Percentiles rank a stretch among this genome's conserved stretches.
These are phyloP conservation scores for Halichoeres trimaculatus DNA, from an alignment of 2,113 vertebrate species.

Conservation along the genomic window DNA sequence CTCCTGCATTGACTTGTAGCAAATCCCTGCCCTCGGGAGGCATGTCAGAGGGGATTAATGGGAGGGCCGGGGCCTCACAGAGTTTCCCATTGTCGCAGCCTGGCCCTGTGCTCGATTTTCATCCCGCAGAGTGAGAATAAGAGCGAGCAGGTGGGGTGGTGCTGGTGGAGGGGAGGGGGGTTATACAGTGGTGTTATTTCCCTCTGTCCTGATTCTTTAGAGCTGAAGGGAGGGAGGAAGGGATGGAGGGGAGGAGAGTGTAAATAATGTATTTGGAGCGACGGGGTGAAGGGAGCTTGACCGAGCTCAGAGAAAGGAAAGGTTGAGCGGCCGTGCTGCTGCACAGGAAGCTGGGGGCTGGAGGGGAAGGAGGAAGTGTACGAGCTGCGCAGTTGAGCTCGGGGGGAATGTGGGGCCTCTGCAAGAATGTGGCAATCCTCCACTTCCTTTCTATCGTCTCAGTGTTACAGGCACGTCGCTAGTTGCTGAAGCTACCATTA, in stretches of 20 bases:
- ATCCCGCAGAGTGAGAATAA: slow-evolving; percentile 79
- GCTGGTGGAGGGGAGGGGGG: slow-evolving; percentile 40
- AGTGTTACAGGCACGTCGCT: slow-evolving; percentile 40
- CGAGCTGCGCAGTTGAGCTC: slow-evolving; percentile 48
- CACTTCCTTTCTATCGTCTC: slow-evolving; percentile 51
- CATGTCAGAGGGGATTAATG: slow-evolving; percentile 84
- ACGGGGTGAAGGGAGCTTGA: slow-evolving; percentile 52
- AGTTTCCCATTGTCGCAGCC: slow-evolving; percentile 84
- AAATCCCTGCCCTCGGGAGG: slow-evolving; percentile 84
- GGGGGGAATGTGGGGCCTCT: slow-evolving; percentile 70
- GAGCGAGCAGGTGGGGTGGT: slow-evolving; percentile 75
- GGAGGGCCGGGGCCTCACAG: slow-evolving; percentile 77
- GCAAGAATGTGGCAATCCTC: slow-evolving; percentile 66
- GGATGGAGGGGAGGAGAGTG: slow-evolving; percentile 63
- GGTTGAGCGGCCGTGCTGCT: slow-evolving; percentile 59
- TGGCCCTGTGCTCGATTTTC: slow-evolving; percentile 77
- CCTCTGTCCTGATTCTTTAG: slow-evolving; percentile 78
- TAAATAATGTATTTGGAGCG: slow-evolving; percentile 81
- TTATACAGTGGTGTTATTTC: slow-evolving; percentile 82
- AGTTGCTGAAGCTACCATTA: slow-evolving; percentile 12
- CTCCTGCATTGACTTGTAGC: slow-evolving; percentile 86
- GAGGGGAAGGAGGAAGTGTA: slow-evolving; percentile 14
- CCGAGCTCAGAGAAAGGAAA: slow-evolving; percentile 42
- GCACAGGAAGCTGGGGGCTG: slow-evolving; percentile 62
- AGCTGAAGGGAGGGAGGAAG: too few relatives aligned